Evolutionary conservation across 2,113 vertebrate genomes (phyloP).

Genomic region (Chiloscyllium plagiosum): DNA sequence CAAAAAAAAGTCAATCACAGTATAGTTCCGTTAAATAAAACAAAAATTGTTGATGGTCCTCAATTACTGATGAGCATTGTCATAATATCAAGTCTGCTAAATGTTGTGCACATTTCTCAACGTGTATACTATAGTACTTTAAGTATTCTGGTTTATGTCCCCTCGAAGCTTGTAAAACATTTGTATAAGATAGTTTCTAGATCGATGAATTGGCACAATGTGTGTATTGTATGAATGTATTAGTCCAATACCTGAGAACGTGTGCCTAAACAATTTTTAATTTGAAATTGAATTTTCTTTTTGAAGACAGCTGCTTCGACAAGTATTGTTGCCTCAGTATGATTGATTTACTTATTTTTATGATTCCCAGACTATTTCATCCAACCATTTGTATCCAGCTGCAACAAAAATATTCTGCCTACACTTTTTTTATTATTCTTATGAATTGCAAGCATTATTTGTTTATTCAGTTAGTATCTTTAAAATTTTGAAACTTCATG

Average conservation of each 20-base stretch:
- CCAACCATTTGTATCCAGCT: background rate
- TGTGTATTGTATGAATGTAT: background rate
- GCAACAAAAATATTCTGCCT: no score
- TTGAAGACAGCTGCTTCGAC: background rate
- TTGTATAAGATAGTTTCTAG: background rate
- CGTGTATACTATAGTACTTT: background rate
- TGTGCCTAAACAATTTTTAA: background rate
- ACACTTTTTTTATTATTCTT: background rate
- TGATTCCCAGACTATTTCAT: background rate
- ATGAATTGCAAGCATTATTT: background rate
- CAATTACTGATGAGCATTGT: background rate
- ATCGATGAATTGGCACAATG: background rate
- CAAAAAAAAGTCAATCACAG: background rate
- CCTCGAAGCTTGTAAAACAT: background rate
- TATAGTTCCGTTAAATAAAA: background rate
- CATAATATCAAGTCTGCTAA: background rate
- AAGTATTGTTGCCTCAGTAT: background rate
- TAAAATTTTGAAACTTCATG: background rate
- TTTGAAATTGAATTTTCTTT: background rate
- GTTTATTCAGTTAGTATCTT: background rate
- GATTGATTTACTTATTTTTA: background rate
- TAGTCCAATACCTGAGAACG: background rate
- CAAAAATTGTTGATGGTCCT: background rate
- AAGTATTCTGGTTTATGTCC: background rate
- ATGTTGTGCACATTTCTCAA: no score